phyloP scores from a whole-genome alignment of 1,140 invertebrate species.

The Dryas iulia region DNA sequence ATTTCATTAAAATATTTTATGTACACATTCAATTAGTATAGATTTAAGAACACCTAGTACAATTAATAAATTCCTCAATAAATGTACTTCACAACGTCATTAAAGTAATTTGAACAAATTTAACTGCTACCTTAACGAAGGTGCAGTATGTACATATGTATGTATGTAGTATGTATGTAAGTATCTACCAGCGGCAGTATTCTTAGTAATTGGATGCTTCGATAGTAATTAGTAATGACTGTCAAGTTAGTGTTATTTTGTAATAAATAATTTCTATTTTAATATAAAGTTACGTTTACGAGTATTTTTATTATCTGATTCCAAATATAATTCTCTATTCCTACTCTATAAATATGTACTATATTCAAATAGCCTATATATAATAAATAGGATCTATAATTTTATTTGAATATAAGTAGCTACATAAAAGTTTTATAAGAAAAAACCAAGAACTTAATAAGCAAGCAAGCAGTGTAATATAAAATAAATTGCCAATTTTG shows the following conservation, averaged over 20 bases:
- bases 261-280: neutral
- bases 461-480: no score
- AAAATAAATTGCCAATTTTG: no score
- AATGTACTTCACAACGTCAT: neutral
- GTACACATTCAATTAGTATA: neutral
- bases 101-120: neutral
- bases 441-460: no score
- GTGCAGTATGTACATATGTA: neutral
- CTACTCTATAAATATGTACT: no score
- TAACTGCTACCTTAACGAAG: constrained; percentile 14
- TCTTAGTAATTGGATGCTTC: constrained; percentile 42
- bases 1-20: neutral
- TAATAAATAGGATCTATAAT: no score
- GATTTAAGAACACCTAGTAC: neutral
- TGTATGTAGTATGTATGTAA: constrained; percentile 1
- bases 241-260: constrained; percentile 32
- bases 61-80: neutral
- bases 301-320: neutral
- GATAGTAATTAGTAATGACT: constrained; percentile 26
- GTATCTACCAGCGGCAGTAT: constrained; percentile 27
- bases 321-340: no score
- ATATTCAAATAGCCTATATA: no score
- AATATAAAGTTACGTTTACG: neutral
- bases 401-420: no score
- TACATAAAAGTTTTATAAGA: no score